Percentiles rank a stretch among this genome's conserved stretches.
Conservation (phyloP, 2,888 invertebrate species). For the Thera obeliscata region DNA sequence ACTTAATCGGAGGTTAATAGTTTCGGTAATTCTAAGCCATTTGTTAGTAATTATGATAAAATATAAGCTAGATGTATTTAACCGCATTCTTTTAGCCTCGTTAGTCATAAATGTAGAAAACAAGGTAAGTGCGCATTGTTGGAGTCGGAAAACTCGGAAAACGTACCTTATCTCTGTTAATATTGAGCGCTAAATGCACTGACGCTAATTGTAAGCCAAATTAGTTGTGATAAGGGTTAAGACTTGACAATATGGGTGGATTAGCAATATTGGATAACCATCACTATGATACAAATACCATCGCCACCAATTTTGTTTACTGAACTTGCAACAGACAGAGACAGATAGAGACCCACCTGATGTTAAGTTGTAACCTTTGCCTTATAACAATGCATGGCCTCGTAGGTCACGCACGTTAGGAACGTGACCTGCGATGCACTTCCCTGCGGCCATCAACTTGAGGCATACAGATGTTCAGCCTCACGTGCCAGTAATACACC, state of each 20-base stretch:
- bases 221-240: constrained; percentile 32
- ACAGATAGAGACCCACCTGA: no score
- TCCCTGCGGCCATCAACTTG: no score
- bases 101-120: constrained; percentile 35
- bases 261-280: constrained; percentile 6
- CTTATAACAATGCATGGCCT: no score
- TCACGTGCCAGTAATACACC: no score
- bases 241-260: constrained; percentile 17
- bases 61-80: constrained; percentile 35
- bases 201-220: constrained; percentile 27
- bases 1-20: constrained; percentile 53
- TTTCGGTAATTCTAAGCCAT: constrained; percentile 43
- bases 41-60: constrained; percentile 53
- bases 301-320: no score
- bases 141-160: constrained; percentile 22
- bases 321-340: no score
- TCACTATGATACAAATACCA: neutral
- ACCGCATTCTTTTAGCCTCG: constrained; percentile 33
- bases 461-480: no score
- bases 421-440: no score
- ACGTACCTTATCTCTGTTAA: constrained; percentile 30
- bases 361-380: no score
- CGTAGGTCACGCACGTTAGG: no score
- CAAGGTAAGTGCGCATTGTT: constrained; percentile 20
- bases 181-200: constrained; percentile 20